phyloP scores from a whole-genome alignment of 2,797 vertebrate genomes.

The Chloroceryle inda region DNA sequence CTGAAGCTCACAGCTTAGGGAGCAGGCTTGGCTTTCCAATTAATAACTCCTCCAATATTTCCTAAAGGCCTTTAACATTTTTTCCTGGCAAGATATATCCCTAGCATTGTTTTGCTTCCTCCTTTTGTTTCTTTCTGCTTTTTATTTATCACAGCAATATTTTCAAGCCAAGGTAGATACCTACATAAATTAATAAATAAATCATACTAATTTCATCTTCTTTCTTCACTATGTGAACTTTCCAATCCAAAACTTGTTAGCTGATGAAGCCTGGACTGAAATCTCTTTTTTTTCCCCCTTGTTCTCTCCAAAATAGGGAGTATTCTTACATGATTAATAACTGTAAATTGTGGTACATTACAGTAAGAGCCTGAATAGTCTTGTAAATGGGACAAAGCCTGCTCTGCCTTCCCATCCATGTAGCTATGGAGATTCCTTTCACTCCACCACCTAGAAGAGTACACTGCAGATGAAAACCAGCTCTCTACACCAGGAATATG shows the following conservation, averaged over 20 bases:
- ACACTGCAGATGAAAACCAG: neutral
- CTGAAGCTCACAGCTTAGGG: neutral
- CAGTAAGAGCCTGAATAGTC: neutral
- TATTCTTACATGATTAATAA: neutral
- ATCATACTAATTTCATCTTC: neutral
- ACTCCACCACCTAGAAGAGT: neutral
- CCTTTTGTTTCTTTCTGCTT: neutral
- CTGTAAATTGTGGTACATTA: neutral
- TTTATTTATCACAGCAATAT: neutral
- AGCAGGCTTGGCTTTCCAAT: neutral
- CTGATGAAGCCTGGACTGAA: neutral
- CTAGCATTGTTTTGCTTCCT: neutral
- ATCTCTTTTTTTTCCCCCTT: neutral
- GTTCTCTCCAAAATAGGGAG: neutral
- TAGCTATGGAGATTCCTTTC: neutral
- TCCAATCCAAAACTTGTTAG: neutral
- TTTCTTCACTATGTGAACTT: neutral
- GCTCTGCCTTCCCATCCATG: neutral
- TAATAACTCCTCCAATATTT: neutral
- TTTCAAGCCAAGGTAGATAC: neutral
- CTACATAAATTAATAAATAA: neutral
- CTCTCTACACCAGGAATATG: neutral
- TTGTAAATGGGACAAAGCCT: neutral
- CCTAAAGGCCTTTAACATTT: neutral
- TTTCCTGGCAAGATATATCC: neutral